These are phyloP conservation scores for Phenacoccus solenopsis DNA, from an alignment of 1,140 invertebrate genomes.

Conservation along the genomic window DNA sequence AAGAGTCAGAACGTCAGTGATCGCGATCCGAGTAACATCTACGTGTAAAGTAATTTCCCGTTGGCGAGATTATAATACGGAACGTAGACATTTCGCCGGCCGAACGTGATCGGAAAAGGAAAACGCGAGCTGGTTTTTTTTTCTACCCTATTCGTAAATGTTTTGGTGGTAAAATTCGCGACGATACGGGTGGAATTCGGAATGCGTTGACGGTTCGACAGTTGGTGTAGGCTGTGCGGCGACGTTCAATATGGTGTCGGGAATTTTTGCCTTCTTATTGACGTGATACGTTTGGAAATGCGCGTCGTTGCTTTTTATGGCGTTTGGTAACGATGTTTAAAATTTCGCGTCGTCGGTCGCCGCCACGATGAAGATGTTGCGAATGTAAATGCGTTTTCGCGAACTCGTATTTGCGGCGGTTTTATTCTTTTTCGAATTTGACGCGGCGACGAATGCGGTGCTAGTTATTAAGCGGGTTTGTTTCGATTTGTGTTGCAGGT, in stretches of 20 bases:
- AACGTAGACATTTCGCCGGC: neutral
- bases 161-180: neutral
- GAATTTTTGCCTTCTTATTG: neutral
- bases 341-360: neutral
- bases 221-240: neutral
- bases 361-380: no score
- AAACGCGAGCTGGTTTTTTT: no score
- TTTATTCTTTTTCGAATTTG: no score
- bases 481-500: no score
- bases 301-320: neutral
- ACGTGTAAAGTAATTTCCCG: no score
- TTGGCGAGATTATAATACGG: neutral
- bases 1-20: no score
- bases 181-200: neutral
- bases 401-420: no score
- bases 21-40: no score
- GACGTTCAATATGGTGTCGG: neutral
- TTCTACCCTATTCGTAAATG: neutral
- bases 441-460: no score
- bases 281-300: neutral
- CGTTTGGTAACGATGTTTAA: neutral
- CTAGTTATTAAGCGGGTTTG: no score
- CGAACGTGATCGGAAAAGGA: neutral
- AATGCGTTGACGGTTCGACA: neutral
- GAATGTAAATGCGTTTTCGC: no score